Evolutionary conservation across 2,797 vertebrate genomes (phyloP).

Genomic region (Enteromius unitaeniatus): DNA sequence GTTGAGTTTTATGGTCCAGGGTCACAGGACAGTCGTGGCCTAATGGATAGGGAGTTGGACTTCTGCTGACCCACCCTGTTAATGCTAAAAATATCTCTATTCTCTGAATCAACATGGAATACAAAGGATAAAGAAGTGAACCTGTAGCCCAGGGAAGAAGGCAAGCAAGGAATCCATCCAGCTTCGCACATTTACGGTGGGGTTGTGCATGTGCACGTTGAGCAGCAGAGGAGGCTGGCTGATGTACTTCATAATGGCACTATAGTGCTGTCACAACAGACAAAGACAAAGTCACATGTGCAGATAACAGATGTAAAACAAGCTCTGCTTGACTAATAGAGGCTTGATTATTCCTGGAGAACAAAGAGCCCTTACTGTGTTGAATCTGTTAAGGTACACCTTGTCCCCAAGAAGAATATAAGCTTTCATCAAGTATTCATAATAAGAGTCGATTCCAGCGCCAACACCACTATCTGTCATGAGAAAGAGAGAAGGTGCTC

Average conservation of each 20-base stretch:
- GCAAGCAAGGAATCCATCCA: constrained; percentile 88
- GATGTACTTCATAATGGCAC: constrained; percentile 88
- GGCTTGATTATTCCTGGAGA: background rate
- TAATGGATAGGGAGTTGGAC: too few relatives aligned
- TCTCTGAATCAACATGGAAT: background rate
- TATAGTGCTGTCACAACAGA: constrained; percentile 79
- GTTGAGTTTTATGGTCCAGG: too few relatives aligned
- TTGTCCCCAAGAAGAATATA: constrained; percentile 85
- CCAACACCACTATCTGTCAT: constrained; percentile 83
- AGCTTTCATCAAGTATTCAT: constrained; percentile 87
- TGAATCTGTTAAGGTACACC: constrained; percentile 83
- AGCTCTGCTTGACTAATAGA: constrained; percentile 21
- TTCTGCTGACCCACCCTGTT: too few relatives aligned
- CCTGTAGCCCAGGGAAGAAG: constrained; percentile 86
- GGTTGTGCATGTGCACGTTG: constrained; percentile 88
- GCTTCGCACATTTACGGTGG: constrained; percentile 82
- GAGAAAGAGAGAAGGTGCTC: background rate
- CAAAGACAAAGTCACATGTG: constrained; percentile 37
- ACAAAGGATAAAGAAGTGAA: constrained; percentile 49
- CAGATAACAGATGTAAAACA: background rate
- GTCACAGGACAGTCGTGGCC: background rate
- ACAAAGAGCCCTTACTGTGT: constrained; percentile 73
- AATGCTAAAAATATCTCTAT: background rate
- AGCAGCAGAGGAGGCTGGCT: constrained; percentile 85
- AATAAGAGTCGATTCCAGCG: constrained; percentile 86